Conservation (phyloP, 2,888 invertebrate genomes). For the Drepanosiphum platanoidis region DNA sequence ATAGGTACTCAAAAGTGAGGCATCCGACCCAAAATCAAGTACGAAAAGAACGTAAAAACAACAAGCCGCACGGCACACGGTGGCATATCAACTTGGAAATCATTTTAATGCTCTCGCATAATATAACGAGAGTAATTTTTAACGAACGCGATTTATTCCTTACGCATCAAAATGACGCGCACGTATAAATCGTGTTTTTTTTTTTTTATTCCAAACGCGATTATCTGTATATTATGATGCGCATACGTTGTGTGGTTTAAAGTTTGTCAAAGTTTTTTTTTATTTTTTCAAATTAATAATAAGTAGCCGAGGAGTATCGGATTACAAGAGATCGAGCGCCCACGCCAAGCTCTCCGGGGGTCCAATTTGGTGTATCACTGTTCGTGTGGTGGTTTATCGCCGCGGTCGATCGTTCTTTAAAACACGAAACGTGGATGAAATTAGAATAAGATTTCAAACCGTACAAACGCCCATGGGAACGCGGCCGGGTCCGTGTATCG, state of each 20-base stretch:
- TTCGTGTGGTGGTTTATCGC: slow-evolving; percentile 43
- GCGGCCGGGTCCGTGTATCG: neutral
- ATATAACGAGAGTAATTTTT: neutral
- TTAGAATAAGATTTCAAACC: slow-evolving; percentile 33
- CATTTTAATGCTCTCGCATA: neutral
- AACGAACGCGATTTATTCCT: neutral
- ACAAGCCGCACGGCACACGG: neutral
- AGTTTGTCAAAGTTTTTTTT: slow-evolving; percentile 25
- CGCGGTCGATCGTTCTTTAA: slow-evolving; percentile 19
- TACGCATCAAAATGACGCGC: neutral
- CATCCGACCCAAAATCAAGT: slow-evolving; percentile 20
- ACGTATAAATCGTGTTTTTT: neutral
- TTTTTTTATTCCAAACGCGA: neutral
- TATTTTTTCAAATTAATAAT: slow-evolving; percentile 53
- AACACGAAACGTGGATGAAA: slow-evolving; percentile 46
- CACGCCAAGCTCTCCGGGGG: slow-evolving; percentile 49
- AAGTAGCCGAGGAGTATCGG: slow-evolving; percentile 50
- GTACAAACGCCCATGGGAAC: slow-evolving; percentile 8
- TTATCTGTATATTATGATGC: neutral
- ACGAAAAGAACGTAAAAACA: slow-evolving; percentile 18
- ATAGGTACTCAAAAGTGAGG: neutral
- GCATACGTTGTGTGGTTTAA: neutral
- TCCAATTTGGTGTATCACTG: slow-evolving; percentile 47
- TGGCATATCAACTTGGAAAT: neutral
- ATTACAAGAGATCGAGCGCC: slow-evolving; percentile 59